Evolutionary conservation across 2,888 invertebrate genomes (phyloP).

Genomic region (Trissoscelio sp.): DNA sequence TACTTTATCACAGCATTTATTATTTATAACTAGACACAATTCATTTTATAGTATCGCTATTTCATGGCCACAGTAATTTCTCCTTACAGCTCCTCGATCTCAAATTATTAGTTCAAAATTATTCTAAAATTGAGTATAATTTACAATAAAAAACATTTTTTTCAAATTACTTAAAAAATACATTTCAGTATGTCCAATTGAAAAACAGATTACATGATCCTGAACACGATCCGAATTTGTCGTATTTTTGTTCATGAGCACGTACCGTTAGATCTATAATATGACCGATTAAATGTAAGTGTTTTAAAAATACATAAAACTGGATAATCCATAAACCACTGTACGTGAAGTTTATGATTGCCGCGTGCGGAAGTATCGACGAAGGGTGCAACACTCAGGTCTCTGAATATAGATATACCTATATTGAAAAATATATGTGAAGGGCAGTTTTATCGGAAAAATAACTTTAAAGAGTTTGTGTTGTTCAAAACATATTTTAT

Average conservation of each 20-base stretch:
- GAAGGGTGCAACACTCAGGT: constrained; percentile 19
- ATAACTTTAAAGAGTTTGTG: constrained; percentile 42
- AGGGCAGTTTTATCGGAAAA: constrained; percentile 43
- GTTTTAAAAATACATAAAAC: constrained; percentile 32
- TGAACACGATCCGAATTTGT: neutral
- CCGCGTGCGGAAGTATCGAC: constrained; percentile 39
- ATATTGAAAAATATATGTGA: constrained; percentile 25
- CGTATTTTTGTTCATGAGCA: constrained; percentile 4
- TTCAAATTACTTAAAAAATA: too few species aligned
- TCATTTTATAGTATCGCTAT: too few species aligned
- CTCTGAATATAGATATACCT: constrained; percentile 42
- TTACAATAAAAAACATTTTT: too few species aligned
- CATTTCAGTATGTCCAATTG: too few species aligned
- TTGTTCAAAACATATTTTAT: constrained; percentile 41
- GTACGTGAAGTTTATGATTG: constrained; percentile 45
- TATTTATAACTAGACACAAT: too few species aligned
- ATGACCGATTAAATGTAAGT: constrained; percentile 11
- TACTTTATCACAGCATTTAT: too few species aligned
- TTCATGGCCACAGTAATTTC: too few species aligned
- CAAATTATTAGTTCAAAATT: too few species aligned
- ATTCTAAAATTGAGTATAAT: too few species aligned
- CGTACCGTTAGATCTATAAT: constrained; percentile 13
- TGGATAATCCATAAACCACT: constrained; percentile 10
- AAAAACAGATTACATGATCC: too few species aligned
- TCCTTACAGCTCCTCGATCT: too few species aligned